Conservation (phyloP, 2,888 invertebrate species). For the Merodon equestris region DNA sequence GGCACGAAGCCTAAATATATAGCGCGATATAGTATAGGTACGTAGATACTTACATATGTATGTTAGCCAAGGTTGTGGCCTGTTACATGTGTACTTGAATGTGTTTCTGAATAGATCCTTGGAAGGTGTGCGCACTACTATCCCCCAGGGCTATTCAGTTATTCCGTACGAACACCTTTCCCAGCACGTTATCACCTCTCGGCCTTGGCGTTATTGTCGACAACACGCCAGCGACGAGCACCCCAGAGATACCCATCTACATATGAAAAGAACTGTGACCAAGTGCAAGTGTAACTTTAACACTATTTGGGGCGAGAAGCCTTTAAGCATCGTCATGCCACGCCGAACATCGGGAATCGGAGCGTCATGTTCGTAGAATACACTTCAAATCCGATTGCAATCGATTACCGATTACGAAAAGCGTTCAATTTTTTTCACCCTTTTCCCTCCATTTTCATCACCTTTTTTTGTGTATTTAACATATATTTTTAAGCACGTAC, state of each 20-base stretch:
- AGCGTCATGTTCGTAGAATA: slow-evolving; percentile 33
- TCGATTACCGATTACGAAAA: slow-evolving; percentile 41
- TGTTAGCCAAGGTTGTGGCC: no score
- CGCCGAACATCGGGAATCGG: background rate
- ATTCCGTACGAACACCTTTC: no score
- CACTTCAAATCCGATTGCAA: slow-evolving; percentile 35
- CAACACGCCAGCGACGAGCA: slow-evolving; percentile 18
- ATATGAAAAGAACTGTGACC: slow-evolving; percentile 43
- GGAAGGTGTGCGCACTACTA: background rate
- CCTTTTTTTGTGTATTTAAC: slow-evolving; percentile 18
- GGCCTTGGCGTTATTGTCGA: background rate
- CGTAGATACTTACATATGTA: no score
- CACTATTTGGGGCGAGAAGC: slow-evolving; percentile 31
- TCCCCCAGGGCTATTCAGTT: background rate
- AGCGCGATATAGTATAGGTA: no score
- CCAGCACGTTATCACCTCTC: no score
- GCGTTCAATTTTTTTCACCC: slow-evolving; percentile 2
- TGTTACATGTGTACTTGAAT: no score
- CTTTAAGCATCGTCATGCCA: slow-evolving; percentile 6
- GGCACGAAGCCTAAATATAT: slow-evolving; percentile 18
- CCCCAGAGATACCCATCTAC: slow-evolving; percentile 8
- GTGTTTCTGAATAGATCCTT: background rate
- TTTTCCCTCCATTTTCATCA: slow-evolving; percentile 19
- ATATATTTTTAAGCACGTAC: slow-evolving; percentile 40
- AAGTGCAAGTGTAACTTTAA: slow-evolving; percentile 50